These are phyloP conservation scores for Temnothorax rugatulus DNA, from an alignment of 2,888 invertebrate genomes.

Conservation along the genomic window DNA sequence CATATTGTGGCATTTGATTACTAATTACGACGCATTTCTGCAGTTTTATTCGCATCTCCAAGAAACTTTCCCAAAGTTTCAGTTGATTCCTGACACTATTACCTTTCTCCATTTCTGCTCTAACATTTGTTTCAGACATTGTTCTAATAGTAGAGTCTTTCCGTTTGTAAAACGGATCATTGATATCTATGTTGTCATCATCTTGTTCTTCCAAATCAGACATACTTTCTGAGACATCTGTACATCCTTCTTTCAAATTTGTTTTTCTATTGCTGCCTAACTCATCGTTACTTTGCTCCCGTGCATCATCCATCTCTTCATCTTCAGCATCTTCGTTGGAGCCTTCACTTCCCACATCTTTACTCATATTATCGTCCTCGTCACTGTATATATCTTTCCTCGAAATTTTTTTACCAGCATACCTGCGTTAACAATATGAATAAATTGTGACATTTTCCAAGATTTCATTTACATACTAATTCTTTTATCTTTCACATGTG, in stretches of 20 bases:
- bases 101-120: constrained; percentile 90
- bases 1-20: constrained; percentile 92
- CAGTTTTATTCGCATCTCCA: constrained; percentile 95
- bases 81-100: constrained; percentile 91
- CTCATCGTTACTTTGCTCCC: constrained; percentile 65
- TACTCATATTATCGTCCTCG: constrained; percentile 66
- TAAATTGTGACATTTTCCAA: constrained; percentile 1
- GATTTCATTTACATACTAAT: background rate
- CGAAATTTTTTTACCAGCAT: constrained; percentile 91
- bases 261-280: constrained; percentile 60
- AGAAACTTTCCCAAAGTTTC: constrained; percentile 93
- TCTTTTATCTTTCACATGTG: background rate
- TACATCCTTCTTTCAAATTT: constrained; percentile 54
- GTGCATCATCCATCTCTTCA: constrained; percentile 62
- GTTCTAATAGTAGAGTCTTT: constrained; percentile 87
- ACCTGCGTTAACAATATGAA: constrained; percentile 82
- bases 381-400: constrained; percentile 86
- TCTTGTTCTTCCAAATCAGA: constrained; percentile 80
- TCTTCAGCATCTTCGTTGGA: constrained; percentile 73
- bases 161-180: constrained; percentile 86
- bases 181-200: constrained; percentile 79
- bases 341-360: constrained; percentile 57
- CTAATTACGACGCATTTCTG: constrained; percentile 93
- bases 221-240: constrained; percentile 72
- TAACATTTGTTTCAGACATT: constrained; percentile 87